These are phyloP conservation scores for Pterocles gutturalis DNA, from an alignment of 2,113 vertebrate species.

Conservation along the genomic window DNA sequence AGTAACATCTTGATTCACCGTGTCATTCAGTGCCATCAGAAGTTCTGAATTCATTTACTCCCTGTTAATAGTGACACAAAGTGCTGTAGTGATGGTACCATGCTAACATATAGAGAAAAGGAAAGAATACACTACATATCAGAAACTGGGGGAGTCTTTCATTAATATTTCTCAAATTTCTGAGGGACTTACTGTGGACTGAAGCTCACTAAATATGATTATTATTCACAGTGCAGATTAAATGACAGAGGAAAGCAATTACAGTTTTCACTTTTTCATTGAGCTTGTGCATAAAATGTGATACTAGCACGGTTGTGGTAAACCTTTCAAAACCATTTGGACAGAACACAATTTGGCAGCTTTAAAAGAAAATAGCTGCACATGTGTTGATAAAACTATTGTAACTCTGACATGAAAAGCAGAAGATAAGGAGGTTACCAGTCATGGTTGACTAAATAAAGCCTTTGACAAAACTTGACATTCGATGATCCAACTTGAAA, in stretches of 20 bases:
- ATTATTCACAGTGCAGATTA: not conserved
- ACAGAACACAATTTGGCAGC: constrained; percentile 46
- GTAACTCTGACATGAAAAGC: constrained; percentile 64
- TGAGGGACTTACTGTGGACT: not conserved
- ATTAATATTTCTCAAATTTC: constrained; percentile 24
- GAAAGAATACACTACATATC: not conserved
- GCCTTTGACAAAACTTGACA: constrained; percentile 65
- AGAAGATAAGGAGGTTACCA: constrained; percentile 52
- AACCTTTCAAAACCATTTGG: constrained; percentile 55
- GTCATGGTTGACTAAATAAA: constrained; percentile 72
- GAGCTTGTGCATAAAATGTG: not conserved
- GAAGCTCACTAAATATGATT: constrained; percentile 43
- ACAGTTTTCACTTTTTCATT: constrained; percentile 30
- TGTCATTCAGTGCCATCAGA: not conserved
- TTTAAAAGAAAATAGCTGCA: constrained; percentile 50
- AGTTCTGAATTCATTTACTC: not conserved
- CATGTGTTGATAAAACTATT: constrained; percentile 55
- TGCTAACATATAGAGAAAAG: not conserved
- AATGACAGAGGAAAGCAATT: constrained; percentile 45
- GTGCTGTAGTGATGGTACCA: not conserved
- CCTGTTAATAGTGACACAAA: not conserved
- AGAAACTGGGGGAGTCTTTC: not conserved
- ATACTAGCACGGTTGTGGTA: constrained; percentile 12
- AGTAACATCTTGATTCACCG: not conserved
- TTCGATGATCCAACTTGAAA: constrained; percentile 75